Evolutionary conservation across 2,888 invertebrate species (phyloP), one percentile per base, ranked within the genome.

Genomic region (Hirudinaria manillensis): DNA sequence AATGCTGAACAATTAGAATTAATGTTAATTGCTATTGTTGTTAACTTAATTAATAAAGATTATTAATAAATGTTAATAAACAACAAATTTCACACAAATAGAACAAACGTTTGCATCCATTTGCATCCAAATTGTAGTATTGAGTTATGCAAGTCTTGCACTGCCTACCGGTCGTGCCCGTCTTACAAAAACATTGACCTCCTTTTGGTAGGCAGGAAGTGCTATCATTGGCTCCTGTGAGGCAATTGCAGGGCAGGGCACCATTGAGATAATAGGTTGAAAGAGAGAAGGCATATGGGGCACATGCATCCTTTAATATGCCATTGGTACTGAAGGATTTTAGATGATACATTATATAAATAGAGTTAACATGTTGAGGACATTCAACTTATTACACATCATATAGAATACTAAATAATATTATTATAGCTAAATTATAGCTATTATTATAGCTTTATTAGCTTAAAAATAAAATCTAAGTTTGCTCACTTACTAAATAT

Each of bases 181-280:
- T 72, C 72, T 81, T 80, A 76, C 83, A 83, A 1, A 24, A 16
- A 76, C 83, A 83, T 77, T 81, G 80, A 7, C 83, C 83, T 6
- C 78, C 80, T 51, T 70, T 77, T 4, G 70, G 45, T 16, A 78
- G 75, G 76, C 83, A 83, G 10, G 74, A 70, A 21, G 53, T 72
- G 38, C 65, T 76, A 3, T 70, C 51, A 53, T 38, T 34, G 51
- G 80, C 79, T 7, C 83, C 83, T 6, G 76, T 76, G 19, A 72
- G 38, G 77, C 83, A 82, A 75, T 77, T 77, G 78, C 83, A 83
- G 7, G 79, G 75, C 71, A 80, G 72, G 24, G 80, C 80, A 6
- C 81, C 80, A 29, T 77, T 67, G 72, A 80, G 76, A 79, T 81
- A 80, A 76, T 77, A 77, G 38, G 79, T 76, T 21, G 77, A 78